Percentiles rank a stretch among this genome's conserved stretches.
These are phyloP conservation scores for Cyprinella venusta DNA, from an alignment of 2,797 vertebrate species.

Conservation along the genomic window DNA sequence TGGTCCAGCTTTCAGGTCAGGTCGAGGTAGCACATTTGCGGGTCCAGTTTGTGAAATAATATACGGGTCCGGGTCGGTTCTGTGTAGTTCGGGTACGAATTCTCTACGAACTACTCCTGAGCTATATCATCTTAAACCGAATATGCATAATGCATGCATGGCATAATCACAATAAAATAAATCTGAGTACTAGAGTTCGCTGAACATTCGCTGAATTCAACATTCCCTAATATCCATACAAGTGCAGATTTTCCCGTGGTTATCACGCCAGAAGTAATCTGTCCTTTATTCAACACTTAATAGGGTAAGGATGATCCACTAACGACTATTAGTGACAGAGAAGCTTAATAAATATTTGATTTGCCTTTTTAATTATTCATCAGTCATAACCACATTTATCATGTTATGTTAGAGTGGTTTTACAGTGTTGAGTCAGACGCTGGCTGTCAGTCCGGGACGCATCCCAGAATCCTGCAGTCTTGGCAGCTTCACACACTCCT, in stretches of 20 bases:
- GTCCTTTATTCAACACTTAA: background rate
- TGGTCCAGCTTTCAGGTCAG: no score
- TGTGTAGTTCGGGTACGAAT: no score
- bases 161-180: background rate
- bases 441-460: background rate
- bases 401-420: background rate
- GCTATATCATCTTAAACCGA: background rate
- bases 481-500: constrained; percentile 31
- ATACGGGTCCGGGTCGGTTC: no score
- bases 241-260: background rate
- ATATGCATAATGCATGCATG: background rate
- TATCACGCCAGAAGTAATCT: background rate
- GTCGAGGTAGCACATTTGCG: no score
- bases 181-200: background rate
- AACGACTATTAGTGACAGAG: background rate
- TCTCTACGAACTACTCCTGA: background rate
- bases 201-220: background rate
- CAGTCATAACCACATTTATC: constrained; percentile 41
- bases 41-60: no score
- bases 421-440: constrained; percentile 25
- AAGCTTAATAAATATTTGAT: constrained; percentile 25
- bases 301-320: background rate
- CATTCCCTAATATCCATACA: background rate
- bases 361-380: constrained; percentile 26
- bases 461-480: constrained; percentile 16